Evolutionary conservation across 1,140 invertebrate species (phyloP), one percentile per base, ranked within the genome.

Genomic region (Proales similis): DNA sequence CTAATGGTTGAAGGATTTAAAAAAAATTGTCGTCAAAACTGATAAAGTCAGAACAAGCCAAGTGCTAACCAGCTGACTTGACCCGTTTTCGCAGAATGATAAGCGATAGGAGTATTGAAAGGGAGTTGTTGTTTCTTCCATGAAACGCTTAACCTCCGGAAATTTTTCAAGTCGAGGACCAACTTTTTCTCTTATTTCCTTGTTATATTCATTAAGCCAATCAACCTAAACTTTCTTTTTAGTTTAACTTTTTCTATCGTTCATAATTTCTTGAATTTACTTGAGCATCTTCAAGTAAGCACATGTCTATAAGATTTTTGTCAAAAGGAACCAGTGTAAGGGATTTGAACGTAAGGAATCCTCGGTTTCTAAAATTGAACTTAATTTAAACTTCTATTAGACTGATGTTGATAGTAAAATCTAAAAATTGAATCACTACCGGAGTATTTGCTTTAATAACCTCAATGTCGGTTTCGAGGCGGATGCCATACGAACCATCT

Each of bases 291-390:
- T 83, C 86, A 0, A 99, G 79, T 45, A 96, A 71, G 11, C 81
- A 77, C n/a, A 84, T 75, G 65, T 86, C 80, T 36, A 98, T 80
- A 74, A 95, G 80, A 67, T 86, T 88, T 0, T 80, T 86, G 75
- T 95, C 91, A 69, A 96, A 91, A 0, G 94, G 94, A 9, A 87
- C 88, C 65, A 94, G 76, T 1, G 93, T 94, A 26, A 98, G 82
- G 0, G 88, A 86, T 70, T 88, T 84, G 77, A 98, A 97, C 0
- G 82, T 87, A 0, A 96, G 77, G 48, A 45, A 66, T 26, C n/a
- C 7, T 38, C 26, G 17, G n/a, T 20, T 17, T 29, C 22, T 26
- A 29, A 61, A 48, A 17, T 63, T 63, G 17, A 48, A 63, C 43
- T 48, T 33, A 36, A 48, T 29, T 12, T 26, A 26, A 32, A 46